Conservation (phyloP, 2,888 invertebrate genomes). For the Lochmaea crataegi region DNA sequence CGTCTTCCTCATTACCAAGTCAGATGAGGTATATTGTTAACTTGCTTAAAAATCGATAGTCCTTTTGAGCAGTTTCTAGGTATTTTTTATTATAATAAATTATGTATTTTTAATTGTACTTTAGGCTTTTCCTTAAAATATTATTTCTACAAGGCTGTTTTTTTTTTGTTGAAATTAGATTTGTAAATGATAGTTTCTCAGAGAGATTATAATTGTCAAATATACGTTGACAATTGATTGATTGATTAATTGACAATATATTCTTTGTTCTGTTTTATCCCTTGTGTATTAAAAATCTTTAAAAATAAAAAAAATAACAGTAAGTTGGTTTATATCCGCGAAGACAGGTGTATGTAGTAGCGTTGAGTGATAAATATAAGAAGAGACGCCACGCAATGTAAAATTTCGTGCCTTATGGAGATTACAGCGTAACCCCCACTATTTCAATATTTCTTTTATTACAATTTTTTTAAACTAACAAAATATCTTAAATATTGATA, state of each 20-base stretch:
- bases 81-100: slow-evolving; percentile 38
- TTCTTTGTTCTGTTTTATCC: background rate
- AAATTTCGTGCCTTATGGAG: no score
- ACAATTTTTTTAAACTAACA: no score
- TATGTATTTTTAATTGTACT: slow-evolving; percentile 43
- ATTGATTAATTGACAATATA: slow-evolving; percentile 24
- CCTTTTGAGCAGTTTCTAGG: slow-evolving; percentile 33
- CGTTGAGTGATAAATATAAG: no score
- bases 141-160: slow-evolving; percentile 47
- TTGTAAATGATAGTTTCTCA: slow-evolving; percentile 40
- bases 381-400: no score
- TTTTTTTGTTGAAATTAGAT: slow-evolving; percentile 44
- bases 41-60: slow-evolving; percentile 61
- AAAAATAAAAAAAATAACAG: background rate
- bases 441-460: no score
- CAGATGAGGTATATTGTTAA: slow-evolving; percentile 59
- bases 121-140: slow-evolving; percentile 43
- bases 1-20: slow-evolving; percentile 42
- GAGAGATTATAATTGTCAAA: slow-evolving; percentile 38
- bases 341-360: background rate
- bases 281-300: background rate
- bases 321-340: background rate
- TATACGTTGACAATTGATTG: slow-evolving; percentile 40
- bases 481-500: no score
- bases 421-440: no score